Evolutionary conservation across 2,888 invertebrate species (phyloP), one percentile per base, ranked within the genome.

Genomic region (Drosophila eohydei): DNA sequence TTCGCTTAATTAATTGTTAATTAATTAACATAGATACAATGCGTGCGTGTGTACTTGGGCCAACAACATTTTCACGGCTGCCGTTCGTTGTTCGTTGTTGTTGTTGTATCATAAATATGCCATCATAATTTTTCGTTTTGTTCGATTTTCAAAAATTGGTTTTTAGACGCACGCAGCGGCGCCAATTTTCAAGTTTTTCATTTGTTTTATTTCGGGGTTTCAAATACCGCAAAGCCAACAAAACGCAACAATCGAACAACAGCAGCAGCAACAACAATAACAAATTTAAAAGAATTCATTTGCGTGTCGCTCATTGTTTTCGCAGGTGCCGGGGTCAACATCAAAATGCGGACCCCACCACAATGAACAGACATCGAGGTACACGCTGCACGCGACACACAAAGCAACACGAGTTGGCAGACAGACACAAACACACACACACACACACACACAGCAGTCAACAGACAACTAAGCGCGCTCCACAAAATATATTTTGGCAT

Each of bases 1-100:
- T 87, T 81, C 74, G 65, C 66, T 81, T 87, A 88, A 88, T 88
- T 88, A 88, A 88, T 88, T 88, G 83, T 83, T 83, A 88, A 88
- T 88, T 88, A 88, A 88, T 88, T 88, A 88, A 87, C 83, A 85
- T 83, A 83, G 76, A 82, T 84, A 87, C 77, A 81, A 74, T 77
- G 77, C 72, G 75, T 76, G 75, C 71, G 71, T 71, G 71, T 69
- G 69, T 68, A 70, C 50, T 36, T 60, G 58, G 50, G 41, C 59
- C 52, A 78, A 57, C 71, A 71, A 71, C 78, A 80, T 83, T 85
- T 87, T 87, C 83, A 83, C 83, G 79, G 85, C 83, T 84, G 84
- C 81, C 76, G 80, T 70, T 69, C 36, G n/a, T 21, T 41, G 46
- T 64, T 38, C 7, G 12, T 40, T 44, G 46, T n/a, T 38, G 40